Evolutionary conservation across 2,888 invertebrate genomes (phyloP), one percentile per base, ranked within the genome.

Genomic region (Asteroscopus sphinx): DNA sequence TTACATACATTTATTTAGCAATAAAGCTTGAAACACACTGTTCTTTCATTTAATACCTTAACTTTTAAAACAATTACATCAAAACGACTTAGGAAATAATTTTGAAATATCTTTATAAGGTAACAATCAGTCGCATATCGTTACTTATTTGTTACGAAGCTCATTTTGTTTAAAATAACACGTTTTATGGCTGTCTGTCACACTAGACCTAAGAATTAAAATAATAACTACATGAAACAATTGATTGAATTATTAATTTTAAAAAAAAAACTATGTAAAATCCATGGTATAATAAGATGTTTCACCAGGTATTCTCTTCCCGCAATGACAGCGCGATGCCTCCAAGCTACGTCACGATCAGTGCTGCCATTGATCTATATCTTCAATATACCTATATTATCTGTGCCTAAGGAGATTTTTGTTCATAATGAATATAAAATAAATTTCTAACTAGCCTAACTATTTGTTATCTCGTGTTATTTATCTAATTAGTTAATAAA

Each of bases 91-190:
- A 68, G n/a, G 59, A 76, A 77, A 77, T 77, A 77, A 76, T 68
- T 62, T 70, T 58, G 68, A 65, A 65, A 62, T 71, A 64, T 68
- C 33, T 66, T 73, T 65, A 71, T 65, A 71, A 59, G 68, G 77
- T 80, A 81, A 85, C 79, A 82, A 78, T 88, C 87, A 88, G 87
- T 88, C 87, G 77, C 77, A 68, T 70, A 51, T 77, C 68, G 64
- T 71, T 63, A 76, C 75, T 81, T 83, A 83, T 73, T 74, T 76
- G 61, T 74, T 82, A 82, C 66, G 64, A 87, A 87, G 86, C 83
- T 87, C 87, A 72, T 78, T 75, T 72, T 66, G 44, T 66, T 54
- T 44, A 49, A 73, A 60, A 69, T 59, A 57, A 54, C 15, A 39
- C 36, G 47, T 47, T 40, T 46, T 51, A 26, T 48, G 56, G 13